Evolutionary conservation across 2,113 vertebrate genomes (phyloP), one percentile per base, ranked within the genome.

Genomic region (Malurus melanocephalus): DNA sequence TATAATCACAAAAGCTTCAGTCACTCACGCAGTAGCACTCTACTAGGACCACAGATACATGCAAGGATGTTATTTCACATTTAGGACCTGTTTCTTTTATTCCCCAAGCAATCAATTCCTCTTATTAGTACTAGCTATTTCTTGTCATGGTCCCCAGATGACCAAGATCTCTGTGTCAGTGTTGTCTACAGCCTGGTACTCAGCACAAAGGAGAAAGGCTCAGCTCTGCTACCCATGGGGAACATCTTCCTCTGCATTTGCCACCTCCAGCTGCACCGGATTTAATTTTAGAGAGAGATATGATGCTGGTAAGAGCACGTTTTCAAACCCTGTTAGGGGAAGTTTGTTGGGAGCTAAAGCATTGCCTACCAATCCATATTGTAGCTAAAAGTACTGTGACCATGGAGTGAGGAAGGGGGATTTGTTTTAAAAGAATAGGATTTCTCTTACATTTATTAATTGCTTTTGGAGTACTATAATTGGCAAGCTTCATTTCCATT

Each of bases 251-350:
- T 77, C 78, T 93, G 91, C 65, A 48, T 87, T 79, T 62, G 33
- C 84, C 83, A 79, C 88, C 87, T 94, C 75, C 84, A 93, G 65
- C 80, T 68, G 67, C 82, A 92, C 89, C 73, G 73, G 84, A 86
- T 93, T 92, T 88, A 76, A 89, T 90, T 94, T 93, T 23, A 73
- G 57, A 69, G 33, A 80, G 42, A 59, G 32, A 33, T 28, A 4
- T 24, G 60, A 66, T 1, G 4, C 64, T 90, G 80, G 20, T 68
- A 91, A 72, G 40, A 56, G 69, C 21, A 85, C 4, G 6, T 76
- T 90, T 79, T 87, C 77, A 90, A 81, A 78, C 32, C 8, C 48
- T 43, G 62, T 76, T 48, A 91, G 72, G 24, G 35, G 38, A 89
- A 12, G 43, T 80, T 66, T 66, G 64, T 9, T 6, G 6, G 73